phyloP scores from a whole-genome alignment of 2,888 invertebrate species.

The Caenorhabditis sp. region DNA sequence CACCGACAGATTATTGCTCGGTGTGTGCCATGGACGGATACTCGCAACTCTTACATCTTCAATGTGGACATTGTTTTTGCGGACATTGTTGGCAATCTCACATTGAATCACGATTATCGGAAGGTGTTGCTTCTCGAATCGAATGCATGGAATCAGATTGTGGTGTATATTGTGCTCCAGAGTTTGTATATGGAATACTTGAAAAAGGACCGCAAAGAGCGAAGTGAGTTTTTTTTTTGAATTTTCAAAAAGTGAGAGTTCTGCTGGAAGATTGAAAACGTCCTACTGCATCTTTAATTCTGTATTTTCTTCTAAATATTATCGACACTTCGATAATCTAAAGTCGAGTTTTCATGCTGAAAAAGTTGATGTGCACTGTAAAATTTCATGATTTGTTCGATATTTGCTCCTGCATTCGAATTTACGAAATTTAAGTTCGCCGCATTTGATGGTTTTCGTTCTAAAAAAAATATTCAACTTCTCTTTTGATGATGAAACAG shows the following conservation, averaged over 20 bases:
- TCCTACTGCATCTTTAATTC: too few species aligned
- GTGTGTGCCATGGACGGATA: constrained; percentile 43
- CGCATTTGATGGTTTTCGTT: too few species aligned
- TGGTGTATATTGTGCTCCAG: constrained; percentile 84
- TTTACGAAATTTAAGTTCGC: too few species aligned
- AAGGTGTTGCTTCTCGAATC: constrained; percentile 78
- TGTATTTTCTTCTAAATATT: too few species aligned
- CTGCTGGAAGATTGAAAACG: background rate
- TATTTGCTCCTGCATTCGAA: too few species aligned
- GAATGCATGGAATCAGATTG: constrained; percentile 97
- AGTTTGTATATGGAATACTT: constrained; percentile 44
- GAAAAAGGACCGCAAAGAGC: constrained; percentile 33
- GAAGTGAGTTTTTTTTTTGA: constrained; percentile 17
- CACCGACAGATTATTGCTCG: constrained; percentile 25
- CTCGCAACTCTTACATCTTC: constrained; percentile 35
- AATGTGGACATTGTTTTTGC: constrained; percentile 83
- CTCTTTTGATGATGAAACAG: too few species aligned
- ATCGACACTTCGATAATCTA: too few species aligned
- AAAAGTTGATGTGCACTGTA: too few species aligned
- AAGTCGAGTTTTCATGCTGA: too few species aligned
- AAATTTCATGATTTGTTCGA: too few species aligned
- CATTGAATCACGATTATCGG: constrained; percentile 82
- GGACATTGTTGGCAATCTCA: constrained; percentile 94
- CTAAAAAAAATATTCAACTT: too few species aligned
- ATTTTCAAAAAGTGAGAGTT: constrained; percentile 1